Conservation (phyloP, 2,113 vertebrate species). For the Psophia crepitans region DNA sequence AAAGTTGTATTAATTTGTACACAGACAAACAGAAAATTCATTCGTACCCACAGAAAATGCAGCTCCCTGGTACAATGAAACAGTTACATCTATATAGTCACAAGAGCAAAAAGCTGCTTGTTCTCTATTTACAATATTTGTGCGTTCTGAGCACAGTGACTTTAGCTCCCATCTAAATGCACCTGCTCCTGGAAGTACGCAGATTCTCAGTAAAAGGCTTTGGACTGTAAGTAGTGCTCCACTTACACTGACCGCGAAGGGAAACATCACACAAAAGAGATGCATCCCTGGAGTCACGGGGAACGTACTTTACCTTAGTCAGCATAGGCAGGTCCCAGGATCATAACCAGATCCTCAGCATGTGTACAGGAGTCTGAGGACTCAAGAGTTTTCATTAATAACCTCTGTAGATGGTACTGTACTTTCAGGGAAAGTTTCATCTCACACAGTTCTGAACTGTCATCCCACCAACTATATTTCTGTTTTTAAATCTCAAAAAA, state of each 20-base stretch:
- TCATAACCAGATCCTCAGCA: not conserved
- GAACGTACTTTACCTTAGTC: not conserved
- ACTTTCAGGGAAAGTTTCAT: not conserved
- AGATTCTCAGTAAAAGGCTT: not conserved
- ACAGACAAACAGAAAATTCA: not conserved
- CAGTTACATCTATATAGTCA: not conserved
- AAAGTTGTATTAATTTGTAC: not conserved
- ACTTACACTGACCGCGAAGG: not conserved
- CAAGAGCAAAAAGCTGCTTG: not conserved
- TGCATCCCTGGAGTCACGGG: not conserved
- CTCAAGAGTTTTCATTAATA: not conserved
- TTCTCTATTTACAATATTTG: not conserved
- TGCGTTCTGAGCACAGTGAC: not conserved
- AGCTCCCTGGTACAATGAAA: not conserved
- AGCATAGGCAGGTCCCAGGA: not conserved
- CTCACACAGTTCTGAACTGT: not conserved
- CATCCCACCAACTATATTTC: not conserved
- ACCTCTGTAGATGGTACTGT: not conserved
- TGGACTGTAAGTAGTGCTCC: not conserved
- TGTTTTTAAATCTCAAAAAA: not conserved
- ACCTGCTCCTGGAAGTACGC: not conserved
- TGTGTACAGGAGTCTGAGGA: not conserved
- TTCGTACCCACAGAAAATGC: not conserved
- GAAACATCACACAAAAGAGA: not conserved
- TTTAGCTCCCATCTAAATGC: not conserved